Base-by-base conservation (phyloP, 2,113 vertebrate species). In the Tachysurus fulvidraco region DNA sequence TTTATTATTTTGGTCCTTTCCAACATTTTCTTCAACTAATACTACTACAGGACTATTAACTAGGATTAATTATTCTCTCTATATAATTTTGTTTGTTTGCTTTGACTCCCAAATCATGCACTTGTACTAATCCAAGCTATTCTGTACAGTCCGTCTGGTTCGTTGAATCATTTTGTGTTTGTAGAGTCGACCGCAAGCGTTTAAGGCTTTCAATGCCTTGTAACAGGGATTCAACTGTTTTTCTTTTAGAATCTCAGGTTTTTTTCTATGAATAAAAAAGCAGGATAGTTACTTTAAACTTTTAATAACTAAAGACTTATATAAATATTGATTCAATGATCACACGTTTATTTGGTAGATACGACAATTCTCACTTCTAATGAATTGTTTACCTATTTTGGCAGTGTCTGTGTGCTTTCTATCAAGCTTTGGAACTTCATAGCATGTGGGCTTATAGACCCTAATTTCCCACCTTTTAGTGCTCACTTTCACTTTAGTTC, bases 401-500 rank as follows among this genome's bases (percentile, higher is more conserved):
- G 69, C 36, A 73, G 36, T 44, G 69, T 23, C 65, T 23, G 46
- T 36, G 14, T 36, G 67, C n/a, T 85, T 36, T 57, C 69, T n/a
- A n/a, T 57, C 21, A 55, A 41, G 19, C 41, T 85, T 21, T 59
- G 67, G 83, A 13, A 9, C 19, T 81, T 36, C 19, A 36, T 57
- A 41, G 54, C 30, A 25, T 81, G 79, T 41, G 79, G 79, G 54
- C 17, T 57, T 36, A 79, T 57, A 28, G 57, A 36, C 30, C n/a
- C 8, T 17, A 83, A 59, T 59, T 64, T 54, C 83, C 71, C 19
- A 57, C 52, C 36, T 73, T 41, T 73, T 44, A 23, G 36, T 73
- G 74, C 78, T 41, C 30, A 82, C 59, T n/a, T 78, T 83, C 46
- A 28, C n/a, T 69, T 57, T 87, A 71, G 36, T 28, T 28, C 64